Base-by-base conservation (phyloP, 1,140 invertebrate species). In the Hylaeus volcanicus region DNA sequence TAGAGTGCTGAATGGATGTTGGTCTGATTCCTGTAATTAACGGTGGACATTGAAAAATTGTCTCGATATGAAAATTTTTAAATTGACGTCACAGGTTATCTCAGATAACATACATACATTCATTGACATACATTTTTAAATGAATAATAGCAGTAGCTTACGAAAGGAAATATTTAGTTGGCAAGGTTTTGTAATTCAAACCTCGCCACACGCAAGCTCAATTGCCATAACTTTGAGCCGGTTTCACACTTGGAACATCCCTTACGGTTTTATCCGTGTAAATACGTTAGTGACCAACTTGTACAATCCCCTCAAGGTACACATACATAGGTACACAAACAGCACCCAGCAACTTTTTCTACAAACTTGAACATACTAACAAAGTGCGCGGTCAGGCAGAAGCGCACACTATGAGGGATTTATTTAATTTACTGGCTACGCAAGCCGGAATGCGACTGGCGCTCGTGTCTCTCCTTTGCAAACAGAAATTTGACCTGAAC, bases 391-490 rank as follows among this genome's bases (percentile, higher is more conserved):
- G 60, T 55, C n/a, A 3, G 39, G 5, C 43, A 6, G 14, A 12
- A n/a, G 58, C 11, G 15, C 53, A 37, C 26, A 15, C 45, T 61
- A 37, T 26, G n/a, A 11, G 12, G 60, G 76, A 72, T 78, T 78
- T 78, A 72, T 78, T 63, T 78, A 72, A 72, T 63, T 72, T 43
- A 63, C 15, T 12, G 26, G 1, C 75, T 43, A 4, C 68, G n/a
- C n/a, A 53, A 41, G 53, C 12, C 68, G 41, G 69, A 60, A 14
- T 26, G 63, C 15, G 8, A 39, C 43, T 15, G 55, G 15, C 55
- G 55, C 14, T 56, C 55, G 3, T 56, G n/a, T 65, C 11, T 26
- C 56, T 71, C 58, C 37, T 72, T 41, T 37, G 48, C 68, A 72
- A 72, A 78, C 48, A 63, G 45, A 12, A 55, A 78, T 14, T 53